These are phyloP conservation scores for Ascaphus truei DNA, from an alignment of 2,113 vertebrate genomes.

Conservation along the genomic window DNA sequence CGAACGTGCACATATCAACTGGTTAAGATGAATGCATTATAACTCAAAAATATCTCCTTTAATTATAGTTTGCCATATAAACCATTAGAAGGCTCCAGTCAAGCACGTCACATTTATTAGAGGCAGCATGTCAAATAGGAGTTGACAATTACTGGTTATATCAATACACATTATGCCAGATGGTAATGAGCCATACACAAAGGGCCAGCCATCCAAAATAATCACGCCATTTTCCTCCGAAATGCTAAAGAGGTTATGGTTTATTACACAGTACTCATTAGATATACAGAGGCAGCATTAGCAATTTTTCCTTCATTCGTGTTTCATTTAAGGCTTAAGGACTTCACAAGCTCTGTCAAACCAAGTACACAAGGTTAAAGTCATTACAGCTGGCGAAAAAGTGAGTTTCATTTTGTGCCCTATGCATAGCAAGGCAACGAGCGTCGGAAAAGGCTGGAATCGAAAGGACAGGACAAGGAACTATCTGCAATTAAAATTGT, in stretches of 20 bases:
- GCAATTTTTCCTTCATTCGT: slow-evolving; percentile 73
- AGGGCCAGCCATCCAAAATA: slow-evolving; percentile 79
- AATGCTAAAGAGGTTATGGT: slow-evolving; percentile 80
- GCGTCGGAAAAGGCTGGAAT: not conserved
- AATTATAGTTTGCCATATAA: slow-evolving; percentile 64
- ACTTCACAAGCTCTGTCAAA: slow-evolving; percentile 64
- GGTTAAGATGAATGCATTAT: slow-evolving; percentile 12
- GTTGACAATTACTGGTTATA: slow-evolving; percentile 91
- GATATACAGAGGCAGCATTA: slow-evolving; percentile 70
- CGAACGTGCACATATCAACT: slow-evolving; percentile 20
- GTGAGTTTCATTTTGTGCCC: slow-evolving; percentile 55
- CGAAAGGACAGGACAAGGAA: not conserved
- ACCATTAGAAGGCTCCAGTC: slow-evolving; percentile 70
- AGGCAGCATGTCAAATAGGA: slow-evolving; percentile 92
- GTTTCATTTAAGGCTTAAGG: slow-evolving; percentile 68
- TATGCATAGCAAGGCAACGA: not conserved
- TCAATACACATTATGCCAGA: slow-evolving; percentile 89
- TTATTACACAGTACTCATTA: slow-evolving; percentile 82
- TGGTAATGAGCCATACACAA: slow-evolving; percentile 87
- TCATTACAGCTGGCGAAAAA: slow-evolving; percentile 59
- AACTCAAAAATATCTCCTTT: slow-evolving; percentile 49
- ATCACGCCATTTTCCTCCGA: slow-evolving; percentile 75
- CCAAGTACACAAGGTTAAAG: slow-evolving; percentile 76
- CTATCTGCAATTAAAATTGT: not conserved
- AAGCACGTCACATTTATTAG: slow-evolving; percentile 90